These are phyloP conservation scores for Achroia grisella DNA, from an alignment of 1,140 invertebrate genomes.

Conservation along the genomic window DNA sequence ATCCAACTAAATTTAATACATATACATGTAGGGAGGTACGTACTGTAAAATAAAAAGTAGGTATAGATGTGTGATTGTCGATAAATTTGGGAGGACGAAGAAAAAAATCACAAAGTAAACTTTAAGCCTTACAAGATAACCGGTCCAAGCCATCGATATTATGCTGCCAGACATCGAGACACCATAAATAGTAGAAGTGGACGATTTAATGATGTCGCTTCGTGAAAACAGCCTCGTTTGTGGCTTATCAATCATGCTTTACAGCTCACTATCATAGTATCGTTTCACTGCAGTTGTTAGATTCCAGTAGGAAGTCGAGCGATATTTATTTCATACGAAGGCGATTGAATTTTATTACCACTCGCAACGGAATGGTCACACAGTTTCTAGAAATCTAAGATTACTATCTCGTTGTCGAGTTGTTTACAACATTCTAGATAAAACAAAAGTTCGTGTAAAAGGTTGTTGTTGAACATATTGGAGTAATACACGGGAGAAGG, in stretches of 20 bases:
- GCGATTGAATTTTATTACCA: slow-evolving; percentile 24
- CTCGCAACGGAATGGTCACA: slow-evolving; percentile 7
- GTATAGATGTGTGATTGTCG: too few relatives aligned
- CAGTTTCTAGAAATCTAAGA: slow-evolving; percentile 20
- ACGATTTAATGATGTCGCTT: slow-evolving; percentile 47
- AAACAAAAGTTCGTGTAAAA: slow-evolving; percentile 8
- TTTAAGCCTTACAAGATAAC: slow-evolving; percentile 21
- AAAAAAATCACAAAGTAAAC: too few relatives aligned
- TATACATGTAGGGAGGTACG: too few relatives aligned
- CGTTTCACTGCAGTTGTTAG: slow-evolving; percentile 35
- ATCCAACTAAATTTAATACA: too few relatives aligned
- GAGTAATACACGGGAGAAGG: slow-evolving; percentile 15
- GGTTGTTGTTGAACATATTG: slow-evolving; percentile 15
- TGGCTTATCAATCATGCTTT: slow-evolving; percentile 51
- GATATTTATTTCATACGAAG: slow-evolving; percentile 21
- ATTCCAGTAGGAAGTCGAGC: slow-evolving; percentile 15
- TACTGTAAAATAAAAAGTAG: too few relatives aligned
- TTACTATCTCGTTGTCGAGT: slow-evolving; percentile 7
- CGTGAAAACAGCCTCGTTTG: slow-evolving; percentile 40
- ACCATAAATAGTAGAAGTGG: slow-evolving; percentile 60
- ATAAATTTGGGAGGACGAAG: too few relatives aligned
- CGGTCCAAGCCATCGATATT: slow-evolving; percentile 46
- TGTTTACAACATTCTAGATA: slow-evolving; percentile 6
- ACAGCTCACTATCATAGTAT: slow-evolving; percentile 25
- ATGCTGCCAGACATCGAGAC: slow-evolving; percentile 43